Conservation (phyloP, 2,113 vertebrate genomes). For the Pogona vitticeps region DNA sequence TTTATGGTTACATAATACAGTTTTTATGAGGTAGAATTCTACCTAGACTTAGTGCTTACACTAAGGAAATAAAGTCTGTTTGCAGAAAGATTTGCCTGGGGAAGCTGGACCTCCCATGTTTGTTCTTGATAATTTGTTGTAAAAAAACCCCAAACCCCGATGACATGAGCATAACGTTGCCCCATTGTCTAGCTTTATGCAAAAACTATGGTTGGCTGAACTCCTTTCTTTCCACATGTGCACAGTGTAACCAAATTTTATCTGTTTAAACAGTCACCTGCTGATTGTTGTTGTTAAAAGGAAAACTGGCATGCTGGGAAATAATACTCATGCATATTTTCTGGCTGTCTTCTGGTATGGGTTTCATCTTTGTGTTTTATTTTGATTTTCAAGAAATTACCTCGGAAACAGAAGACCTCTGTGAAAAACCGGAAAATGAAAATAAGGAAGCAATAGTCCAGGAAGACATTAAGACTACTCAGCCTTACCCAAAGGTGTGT, state of each 20-base stretch:
- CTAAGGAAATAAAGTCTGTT: background rate
- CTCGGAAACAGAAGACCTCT: slow-evolving; percentile 91
- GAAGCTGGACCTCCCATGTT: background rate
- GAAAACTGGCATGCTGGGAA: background rate
- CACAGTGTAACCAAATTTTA: background rate
- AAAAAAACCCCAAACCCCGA: too few relatives aligned
- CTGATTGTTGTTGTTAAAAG: background rate
- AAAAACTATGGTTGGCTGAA: background rate
- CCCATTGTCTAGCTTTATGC: background rate
- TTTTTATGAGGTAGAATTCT: background rate
- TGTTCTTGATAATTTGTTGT: accelerated
- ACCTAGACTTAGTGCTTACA: background rate
- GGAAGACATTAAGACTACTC: slow-evolving; percentile 46
- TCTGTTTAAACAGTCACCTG: background rate
- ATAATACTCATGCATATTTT: background rate
- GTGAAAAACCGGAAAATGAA: slow-evolving; percentile 90
- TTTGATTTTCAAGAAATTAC: slow-evolving; percentile 85
- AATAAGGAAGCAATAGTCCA: slow-evolving; percentile 72
- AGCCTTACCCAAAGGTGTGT: slow-evolving; percentile 66
- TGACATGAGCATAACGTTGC: background rate
- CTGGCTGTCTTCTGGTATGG: background rate
- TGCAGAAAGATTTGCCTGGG: background rate
- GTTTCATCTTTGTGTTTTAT: background rate
- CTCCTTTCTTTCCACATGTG: background rate
- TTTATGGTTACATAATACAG: background rate